Evolutionary conservation across 2,888 invertebrate species (phyloP).

Genomic region (Macaria liturata): DNA sequence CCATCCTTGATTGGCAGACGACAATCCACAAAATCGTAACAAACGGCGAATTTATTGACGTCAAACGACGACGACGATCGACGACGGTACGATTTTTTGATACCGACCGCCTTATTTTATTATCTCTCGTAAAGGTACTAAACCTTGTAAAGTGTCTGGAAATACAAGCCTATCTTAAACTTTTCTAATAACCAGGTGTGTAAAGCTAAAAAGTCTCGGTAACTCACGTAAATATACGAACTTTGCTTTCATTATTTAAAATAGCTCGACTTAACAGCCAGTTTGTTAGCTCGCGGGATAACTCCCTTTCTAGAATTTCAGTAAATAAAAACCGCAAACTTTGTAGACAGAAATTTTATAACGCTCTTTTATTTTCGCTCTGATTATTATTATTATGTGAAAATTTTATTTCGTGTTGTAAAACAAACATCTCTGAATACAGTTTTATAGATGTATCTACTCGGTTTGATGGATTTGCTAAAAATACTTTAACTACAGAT

Average conservation of each 20-base stretch:
- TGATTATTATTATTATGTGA: too few relatives aligned
- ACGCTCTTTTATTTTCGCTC: too few relatives aligned
- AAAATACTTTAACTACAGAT: too few relatives aligned
- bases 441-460: too few relatives aligned
- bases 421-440: too few relatives aligned
- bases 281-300: slow-evolving; percentile 22
- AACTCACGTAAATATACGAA: slow-evolving; percentile 37
- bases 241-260: slow-evolving; percentile 37
- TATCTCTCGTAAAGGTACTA: slow-evolving; percentile 28
- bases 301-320: slow-evolving; percentile 11
- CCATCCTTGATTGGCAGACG: slow-evolving; percentile 57
- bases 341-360: not conserved
- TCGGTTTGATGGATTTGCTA: too few relatives aligned
- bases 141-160: slow-evolving; percentile 31
- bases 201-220: slow-evolving; percentile 35
- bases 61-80: too few relatives aligned
- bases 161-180: slow-evolving; percentile 30
- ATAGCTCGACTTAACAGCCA: slow-evolving; percentile 30
- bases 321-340: slow-evolving; percentile 7
- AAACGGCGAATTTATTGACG: slow-evolving; percentile 45
- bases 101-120: slow-evolving; percentile 28
- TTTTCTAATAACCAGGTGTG: slow-evolving; percentile 38
- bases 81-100: too few relatives aligned
- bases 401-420: too few relatives aligned
- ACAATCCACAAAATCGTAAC: slow-evolving; percentile 52